Evolutionary conservation across 2,797 vertebrate species (phyloP).

Genomic region (Phalanger gymnotis): DNA sequence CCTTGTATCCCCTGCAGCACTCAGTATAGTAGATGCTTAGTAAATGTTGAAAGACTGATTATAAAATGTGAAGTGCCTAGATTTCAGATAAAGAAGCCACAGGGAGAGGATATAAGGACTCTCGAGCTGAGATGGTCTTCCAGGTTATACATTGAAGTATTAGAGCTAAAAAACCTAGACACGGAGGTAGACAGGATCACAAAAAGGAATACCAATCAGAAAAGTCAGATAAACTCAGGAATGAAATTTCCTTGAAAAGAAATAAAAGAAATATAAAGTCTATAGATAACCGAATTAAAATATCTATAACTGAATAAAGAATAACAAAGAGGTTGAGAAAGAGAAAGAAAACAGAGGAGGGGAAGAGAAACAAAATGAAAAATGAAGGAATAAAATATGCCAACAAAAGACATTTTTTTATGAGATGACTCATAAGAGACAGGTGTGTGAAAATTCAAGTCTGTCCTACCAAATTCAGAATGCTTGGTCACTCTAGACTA

Average conservation of each 20-base stretch:
- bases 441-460: background rate
- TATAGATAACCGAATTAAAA: background rate
- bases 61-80: background rate
- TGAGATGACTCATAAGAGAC: background rate
- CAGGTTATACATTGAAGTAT: background rate
- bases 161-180: background rate
- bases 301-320: slow-evolving; percentile 6
- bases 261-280: slow-evolving; percentile 7
- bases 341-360: background rate
- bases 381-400: slow-evolving; percentile 2
- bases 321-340: background rate
- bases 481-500: background rate
- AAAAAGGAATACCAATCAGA: background rate
- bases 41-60: background rate
- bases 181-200: background rate
- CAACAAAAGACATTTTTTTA: background rate
- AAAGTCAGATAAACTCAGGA: slow-evolving; percentile 2
- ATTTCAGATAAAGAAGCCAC: background rate
- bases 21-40: background rate
- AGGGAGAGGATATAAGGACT: background rate
- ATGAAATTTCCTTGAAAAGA: slow-evolving; percentile 22
- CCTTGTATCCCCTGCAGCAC: background rate
- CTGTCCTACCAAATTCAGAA: background rate
- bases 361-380: background rate
- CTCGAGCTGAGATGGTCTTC: background rate